A percentile compares a stretch with the other conserved stretches of the same genome.
Evolutionary conservation across 2,113 vertebrate genomes (phyloP).

Genomic region (Petromus typicus): DNA sequence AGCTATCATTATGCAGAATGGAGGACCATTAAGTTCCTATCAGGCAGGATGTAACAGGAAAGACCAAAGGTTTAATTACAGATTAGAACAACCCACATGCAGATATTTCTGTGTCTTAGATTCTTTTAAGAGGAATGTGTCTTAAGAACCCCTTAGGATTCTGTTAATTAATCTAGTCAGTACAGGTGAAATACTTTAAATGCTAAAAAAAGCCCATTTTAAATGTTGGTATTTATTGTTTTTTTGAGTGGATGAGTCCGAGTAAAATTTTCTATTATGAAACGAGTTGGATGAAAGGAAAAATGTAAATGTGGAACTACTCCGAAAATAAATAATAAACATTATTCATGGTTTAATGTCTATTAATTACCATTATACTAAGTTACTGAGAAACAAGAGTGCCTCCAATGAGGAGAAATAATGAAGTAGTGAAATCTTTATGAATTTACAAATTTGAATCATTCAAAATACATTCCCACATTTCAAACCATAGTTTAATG

Average conservation of each 20-base stretch:
- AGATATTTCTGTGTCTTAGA: not conserved
- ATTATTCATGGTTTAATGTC: not conserved
- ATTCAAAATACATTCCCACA: not conserved
- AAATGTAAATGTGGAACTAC: not conserved
- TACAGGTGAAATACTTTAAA: not conserved
- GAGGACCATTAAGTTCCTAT: not conserved
- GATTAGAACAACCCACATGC: not conserved
- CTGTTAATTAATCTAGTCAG: not conserved
- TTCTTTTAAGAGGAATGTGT: not conserved
- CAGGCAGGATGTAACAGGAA: not conserved
- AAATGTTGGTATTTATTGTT: not conserved
- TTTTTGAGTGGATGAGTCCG: not conserved
- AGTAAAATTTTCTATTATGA: not conserved
- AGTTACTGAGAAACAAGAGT: not conserved
- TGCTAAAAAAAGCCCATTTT: not conserved
- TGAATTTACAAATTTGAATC: not conserved
- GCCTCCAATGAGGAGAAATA: not conserved
- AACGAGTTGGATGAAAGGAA: not conserved
- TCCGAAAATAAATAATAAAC: not conserved
- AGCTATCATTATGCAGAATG: not conserved
- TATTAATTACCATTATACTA: not conserved
- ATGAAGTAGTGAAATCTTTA: not conserved
- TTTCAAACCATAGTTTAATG: not conserved
- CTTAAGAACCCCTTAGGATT: not conserved
- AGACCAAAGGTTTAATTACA: not conserved